Evolutionary conservation across 2,797 vertebrate genomes (phyloP).

Genomic region (Myotis myotis): DNA sequence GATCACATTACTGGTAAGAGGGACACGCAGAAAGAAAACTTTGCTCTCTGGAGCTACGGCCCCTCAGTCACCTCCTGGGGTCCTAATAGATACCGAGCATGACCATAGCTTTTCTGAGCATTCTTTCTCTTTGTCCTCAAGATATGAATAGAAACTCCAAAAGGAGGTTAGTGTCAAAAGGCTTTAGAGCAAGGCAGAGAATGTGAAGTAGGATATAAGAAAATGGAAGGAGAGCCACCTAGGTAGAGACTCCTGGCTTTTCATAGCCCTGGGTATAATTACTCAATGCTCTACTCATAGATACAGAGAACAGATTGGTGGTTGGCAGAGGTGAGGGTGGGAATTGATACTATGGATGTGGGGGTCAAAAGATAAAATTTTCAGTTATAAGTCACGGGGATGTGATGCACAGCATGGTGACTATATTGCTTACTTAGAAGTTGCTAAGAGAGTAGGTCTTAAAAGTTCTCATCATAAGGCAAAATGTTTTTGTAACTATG

Average conservation of each 20-base stretch:
- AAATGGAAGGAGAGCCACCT: background rate
- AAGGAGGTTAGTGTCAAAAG: background rate
- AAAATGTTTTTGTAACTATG: background rate
- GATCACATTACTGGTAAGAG: background rate
- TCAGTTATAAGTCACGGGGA: background rate
- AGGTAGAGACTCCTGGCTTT: background rate
- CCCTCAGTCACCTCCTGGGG: background rate
- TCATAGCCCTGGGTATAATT: background rate
- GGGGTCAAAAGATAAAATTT: background rate
- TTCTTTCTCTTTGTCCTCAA: background rate
- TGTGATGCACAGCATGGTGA: background rate
- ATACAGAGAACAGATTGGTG: background rate
- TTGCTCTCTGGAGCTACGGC: background rate
- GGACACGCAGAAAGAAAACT: background rate
- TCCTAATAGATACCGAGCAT: background rate
- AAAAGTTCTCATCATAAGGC: background rate
- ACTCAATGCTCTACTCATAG: background rate
- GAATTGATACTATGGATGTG: background rate
- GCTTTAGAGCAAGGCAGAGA: background rate
- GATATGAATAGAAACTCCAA: background rate
- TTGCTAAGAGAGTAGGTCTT: background rate
- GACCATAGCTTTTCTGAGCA: background rate
- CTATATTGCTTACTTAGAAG: background rate
- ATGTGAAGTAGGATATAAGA: background rate
- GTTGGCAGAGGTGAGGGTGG: background rate